Evolutionary conservation across 2,888 invertebrate species (phyloP), one percentile per base, ranked within the genome.

Genomic region (Drosophila austrosaltans): DNA sequence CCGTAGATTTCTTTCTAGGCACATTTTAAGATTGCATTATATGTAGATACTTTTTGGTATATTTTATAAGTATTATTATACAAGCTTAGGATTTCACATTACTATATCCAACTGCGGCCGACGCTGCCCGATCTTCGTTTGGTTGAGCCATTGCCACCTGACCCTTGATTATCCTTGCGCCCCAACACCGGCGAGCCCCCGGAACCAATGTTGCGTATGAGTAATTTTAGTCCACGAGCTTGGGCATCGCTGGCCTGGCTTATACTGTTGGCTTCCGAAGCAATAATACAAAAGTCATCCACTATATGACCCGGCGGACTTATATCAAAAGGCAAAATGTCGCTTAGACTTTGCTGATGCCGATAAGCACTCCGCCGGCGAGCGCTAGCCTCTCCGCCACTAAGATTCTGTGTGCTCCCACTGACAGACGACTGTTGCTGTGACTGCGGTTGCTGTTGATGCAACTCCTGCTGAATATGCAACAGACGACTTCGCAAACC

Each of bases 261-360:
- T 6, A 92, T 80, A 67, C 84, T 91, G 66, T 90, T 91, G 25
- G 94, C 95, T 90, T 95, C 97, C 89, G 96, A 95, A 8, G 98
- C 97, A 75, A 97, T 96, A 25, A 97, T 96, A 90, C 96, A 97
- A 93, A 98, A 98, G 92, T 98, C 98, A 91, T 98, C 98, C 81
- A 98, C 95, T 42, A 98, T 94, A 67, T 97, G 97, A 6, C 95
- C 92, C 0, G 97, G 96, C 0, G 96, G 94, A 91, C 95, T 94
- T 86, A 96, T 92, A 92, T 95, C 93, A 91, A 94, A 92, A 87
- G 96, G 91, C 93, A 95, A 92, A 81, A 96, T 93, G 92, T 95
- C 90, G 92, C 93, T 85, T 81, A 94, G 75, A 92, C 93, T 85
- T 92, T 95, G 90, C 92, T 95, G 90, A 83, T 93, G 83, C 89